These are phyloP conservation scores for Mimachlamys varia DNA, from an alignment of 2,888 invertebrate species.

Conservation along the genomic window DNA sequence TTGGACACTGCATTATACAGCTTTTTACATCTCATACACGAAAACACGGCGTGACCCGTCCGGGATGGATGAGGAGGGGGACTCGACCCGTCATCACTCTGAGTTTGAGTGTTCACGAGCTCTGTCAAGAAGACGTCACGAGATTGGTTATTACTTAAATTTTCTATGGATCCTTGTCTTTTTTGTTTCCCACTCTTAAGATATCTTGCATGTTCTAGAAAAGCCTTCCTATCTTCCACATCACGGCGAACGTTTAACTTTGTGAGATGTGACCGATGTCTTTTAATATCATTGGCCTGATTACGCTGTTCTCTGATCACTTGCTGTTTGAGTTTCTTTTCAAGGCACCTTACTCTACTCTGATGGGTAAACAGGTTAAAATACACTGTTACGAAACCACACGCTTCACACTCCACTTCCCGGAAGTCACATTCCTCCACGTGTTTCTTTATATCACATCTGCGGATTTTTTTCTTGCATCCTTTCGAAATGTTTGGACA, in stretches of 20 bases:
- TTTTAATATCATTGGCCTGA: slow-evolving; percentile 59
- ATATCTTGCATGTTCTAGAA: slow-evolving; percentile 57
- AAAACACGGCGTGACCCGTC: slow-evolving; percentile 53
- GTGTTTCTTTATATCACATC: slow-evolving; percentile 64
- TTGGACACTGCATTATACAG: slow-evolving; percentile 60
- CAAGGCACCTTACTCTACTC: slow-evolving; percentile 67
- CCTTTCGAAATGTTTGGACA: slow-evolving; percentile 64
- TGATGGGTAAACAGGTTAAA: slow-evolving; percentile 70
- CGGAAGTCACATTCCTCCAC: slow-evolving; percentile 67
- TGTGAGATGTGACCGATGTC: slow-evolving; percentile 60
- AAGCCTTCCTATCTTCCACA: slow-evolving; percentile 56
- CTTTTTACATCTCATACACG: slow-evolving; percentile 65
- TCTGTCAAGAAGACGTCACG: slow-evolving; percentile 50
- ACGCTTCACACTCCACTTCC: slow-evolving; percentile 69
- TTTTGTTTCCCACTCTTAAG: slow-evolving; percentile 44
- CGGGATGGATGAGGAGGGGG: slow-evolving; percentile 61
- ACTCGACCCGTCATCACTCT: slow-evolving; percentile 40
- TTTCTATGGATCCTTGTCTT: slow-evolving; percentile 42
- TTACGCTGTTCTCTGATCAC: slow-evolving; percentile 63
- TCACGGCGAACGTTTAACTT: slow-evolving; percentile 59
- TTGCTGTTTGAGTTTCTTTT: slow-evolving; percentile 70
- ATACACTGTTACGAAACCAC: slow-evolving; percentile 65
- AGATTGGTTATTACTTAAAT: slow-evolving; percentile 24
- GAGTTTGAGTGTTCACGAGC: slow-evolving; percentile 39
- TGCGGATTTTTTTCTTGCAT: slow-evolving; percentile 63